These are phyloP conservation scores for Nomia melanderi DNA, from an alignment of 1,140 invertebrate species.

Conservation along the genomic window DNA sequence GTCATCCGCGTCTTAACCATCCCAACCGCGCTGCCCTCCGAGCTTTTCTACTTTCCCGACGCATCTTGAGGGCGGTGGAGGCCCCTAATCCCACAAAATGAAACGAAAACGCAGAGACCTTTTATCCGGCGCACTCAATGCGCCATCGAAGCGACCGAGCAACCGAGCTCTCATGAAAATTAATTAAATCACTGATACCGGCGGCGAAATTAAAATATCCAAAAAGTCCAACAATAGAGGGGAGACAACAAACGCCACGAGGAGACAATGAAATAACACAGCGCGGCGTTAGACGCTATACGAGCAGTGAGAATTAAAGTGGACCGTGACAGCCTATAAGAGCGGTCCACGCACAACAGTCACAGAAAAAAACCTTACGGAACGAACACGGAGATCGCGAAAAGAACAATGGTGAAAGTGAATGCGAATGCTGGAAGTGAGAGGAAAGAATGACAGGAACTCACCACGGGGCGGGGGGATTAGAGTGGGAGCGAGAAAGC, in stretches of 20 bases:
- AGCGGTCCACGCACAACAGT: neutral
- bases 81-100: neutral
- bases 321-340: slow-evolving; percentile 10
- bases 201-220: slow-evolving; percentile 6
- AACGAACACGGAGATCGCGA: slow-evolving; percentile 3
- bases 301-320: slow-evolving; percentile 21
- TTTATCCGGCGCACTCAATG: neutral
- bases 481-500: neutral
- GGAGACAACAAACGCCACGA: slow-evolving; percentile 2
- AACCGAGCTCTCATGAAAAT: neutral
- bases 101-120: neutral
- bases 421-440: slow-evolving; percentile 19
- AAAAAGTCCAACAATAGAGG: neutral
- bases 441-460: slow-evolving; percentile 17
- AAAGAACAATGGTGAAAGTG: slow-evolving; percentile 31
- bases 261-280: neutral
- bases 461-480: neutral
- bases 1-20: no score
- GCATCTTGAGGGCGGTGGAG: no score
- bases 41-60: no score
- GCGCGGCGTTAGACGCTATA: neutral
- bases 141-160: no score
- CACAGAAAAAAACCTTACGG: neutral
- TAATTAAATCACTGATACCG: slow-evolving; percentile 13
- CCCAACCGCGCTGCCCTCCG: no score